These are phyloP conservation scores for Apantesis nais DNA, from an alignment of 2,888 invertebrate species.

Conservation along the genomic window DNA sequence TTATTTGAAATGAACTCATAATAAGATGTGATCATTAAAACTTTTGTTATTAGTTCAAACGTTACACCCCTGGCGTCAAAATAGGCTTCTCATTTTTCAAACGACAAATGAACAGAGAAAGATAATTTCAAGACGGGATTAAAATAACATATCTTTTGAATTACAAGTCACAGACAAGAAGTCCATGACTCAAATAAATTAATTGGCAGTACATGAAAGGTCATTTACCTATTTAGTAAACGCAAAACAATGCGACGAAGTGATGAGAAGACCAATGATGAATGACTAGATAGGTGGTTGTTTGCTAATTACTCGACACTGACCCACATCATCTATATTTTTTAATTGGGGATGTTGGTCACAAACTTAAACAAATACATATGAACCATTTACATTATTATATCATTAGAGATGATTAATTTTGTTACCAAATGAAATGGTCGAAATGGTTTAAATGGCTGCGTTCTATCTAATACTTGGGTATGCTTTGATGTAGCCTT, in stretches of 20 bases:
- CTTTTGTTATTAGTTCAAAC: too few relatives aligned
- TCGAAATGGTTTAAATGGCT: background rate
- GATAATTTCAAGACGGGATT: background rate
- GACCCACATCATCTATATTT: slow-evolving; percentile 9
- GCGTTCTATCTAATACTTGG: background rate
- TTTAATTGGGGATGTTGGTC: background rate
- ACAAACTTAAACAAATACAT: background rate
- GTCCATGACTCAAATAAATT: slow-evolving; percentile 7
- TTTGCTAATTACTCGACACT: slow-evolving; percentile 11
- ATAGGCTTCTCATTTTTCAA: too few relatives aligned
- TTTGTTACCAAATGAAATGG: background rate
- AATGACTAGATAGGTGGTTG: slow-evolving; percentile 7
- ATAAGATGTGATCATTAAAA: too few relatives aligned
- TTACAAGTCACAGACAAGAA: background rate
- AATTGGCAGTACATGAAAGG: slow-evolving; percentile 1
- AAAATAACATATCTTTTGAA: background rate
- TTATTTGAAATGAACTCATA: too few relatives aligned
- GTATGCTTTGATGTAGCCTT: background rate
- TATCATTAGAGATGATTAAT: too few relatives aligned
- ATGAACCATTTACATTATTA: too few relatives aligned
- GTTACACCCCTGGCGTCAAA: too few relatives aligned
- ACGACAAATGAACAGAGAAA: background rate
- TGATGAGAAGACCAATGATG: slow-evolving; percentile 14
- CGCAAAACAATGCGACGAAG: slow-evolving; percentile 5
- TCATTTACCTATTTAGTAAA: slow-evolving; percentile 8